Evolutionary conservation across 2,888 invertebrate genomes (phyloP), one percentile per base, ranked within the genome.

Genomic region (Nineta flava): DNA sequence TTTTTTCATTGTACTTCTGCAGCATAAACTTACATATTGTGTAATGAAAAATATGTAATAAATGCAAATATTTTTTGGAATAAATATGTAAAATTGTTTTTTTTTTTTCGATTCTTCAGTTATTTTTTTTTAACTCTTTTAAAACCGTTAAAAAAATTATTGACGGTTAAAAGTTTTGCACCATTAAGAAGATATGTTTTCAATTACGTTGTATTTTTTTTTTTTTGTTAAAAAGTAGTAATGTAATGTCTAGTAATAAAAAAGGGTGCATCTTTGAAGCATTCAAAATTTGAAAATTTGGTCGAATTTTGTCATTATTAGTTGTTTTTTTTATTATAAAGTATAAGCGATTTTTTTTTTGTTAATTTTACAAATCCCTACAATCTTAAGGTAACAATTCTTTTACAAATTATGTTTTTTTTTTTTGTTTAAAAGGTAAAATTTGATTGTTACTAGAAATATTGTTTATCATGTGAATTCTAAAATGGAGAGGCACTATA

Each of bases 401-500:
- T 13, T 38, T 38, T 38, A 38, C n/a, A 13, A 38, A 38, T 38
- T 13, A 38, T 13, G 38, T 38, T 13, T 13, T 38, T 38, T 13
- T 13, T 35, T n/a, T n/a, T n/a, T n/a, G n/a, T n/a, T n/a, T n/a
- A n/a, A 35, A 38, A 38, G 15, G n/a, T 38, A 15, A 13, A 38
- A 38, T 38, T 38, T 38, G 38, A 38, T 38, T 38, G 38, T 38
- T 38, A 16, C 26, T 44, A 19, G 26, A 26, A 44, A 44, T 17
- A 44, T 44, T 19, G 17, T 44, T 43, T 44, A 10, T 44, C n/a
- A 19, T 44, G 26, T 44, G 26, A 48, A 13, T 48, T 26, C 21
- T 48, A 15, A 26, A n/a, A 41, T 48, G 48, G 48, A 48, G 48
- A 48, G 48, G 48, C 48, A 48, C 48, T 48, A 48, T 48, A 48